These are phyloP conservation scores for Pipistrellus nathusii DNA, from an alignment of 2,797 vertebrate species.

Conservation along the genomic window DNA sequence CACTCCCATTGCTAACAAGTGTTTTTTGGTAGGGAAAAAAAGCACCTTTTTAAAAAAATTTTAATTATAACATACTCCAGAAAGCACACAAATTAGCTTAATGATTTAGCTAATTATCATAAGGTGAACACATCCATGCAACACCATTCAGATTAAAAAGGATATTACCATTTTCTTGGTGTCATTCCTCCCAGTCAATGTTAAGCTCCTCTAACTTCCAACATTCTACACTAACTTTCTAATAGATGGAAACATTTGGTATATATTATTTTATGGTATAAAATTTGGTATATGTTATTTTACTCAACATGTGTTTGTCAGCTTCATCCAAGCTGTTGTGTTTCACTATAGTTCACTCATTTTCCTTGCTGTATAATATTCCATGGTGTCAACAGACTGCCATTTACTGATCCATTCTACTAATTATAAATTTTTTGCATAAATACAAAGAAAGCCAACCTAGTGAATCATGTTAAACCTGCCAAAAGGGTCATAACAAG, in stretches of 20 bases:
- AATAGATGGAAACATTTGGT: not conserved
- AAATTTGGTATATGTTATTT: not conserved
- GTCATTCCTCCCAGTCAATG: not conserved
- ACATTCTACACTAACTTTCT: not conserved
- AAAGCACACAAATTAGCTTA: not conserved
- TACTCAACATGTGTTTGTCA: not conserved
- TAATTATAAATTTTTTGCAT: constrained; percentile 19
- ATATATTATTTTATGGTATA: not conserved
- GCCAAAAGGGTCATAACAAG: not conserved
- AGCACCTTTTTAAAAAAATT: no score
- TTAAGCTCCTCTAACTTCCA: not conserved
- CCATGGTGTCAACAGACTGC: not conserved
- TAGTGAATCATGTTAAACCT: constrained; percentile 28
- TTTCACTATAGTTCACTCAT: not conserved
- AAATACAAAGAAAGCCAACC: not conserved
- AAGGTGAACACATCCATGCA: not conserved
- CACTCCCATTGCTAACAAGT: not conserved
- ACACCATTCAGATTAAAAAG: not conserved
- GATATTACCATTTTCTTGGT: not conserved
- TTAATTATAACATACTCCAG: not conserved
- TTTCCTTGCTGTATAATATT: constrained; percentile 7
- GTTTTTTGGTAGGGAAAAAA: not conserved
- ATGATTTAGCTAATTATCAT: not conserved
- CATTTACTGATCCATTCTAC: not conserved
- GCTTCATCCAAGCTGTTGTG: not conserved